Evolutionary conservation across 2,888 invertebrate species (phyloP).

Genomic region (Fragum fragum): DNA sequence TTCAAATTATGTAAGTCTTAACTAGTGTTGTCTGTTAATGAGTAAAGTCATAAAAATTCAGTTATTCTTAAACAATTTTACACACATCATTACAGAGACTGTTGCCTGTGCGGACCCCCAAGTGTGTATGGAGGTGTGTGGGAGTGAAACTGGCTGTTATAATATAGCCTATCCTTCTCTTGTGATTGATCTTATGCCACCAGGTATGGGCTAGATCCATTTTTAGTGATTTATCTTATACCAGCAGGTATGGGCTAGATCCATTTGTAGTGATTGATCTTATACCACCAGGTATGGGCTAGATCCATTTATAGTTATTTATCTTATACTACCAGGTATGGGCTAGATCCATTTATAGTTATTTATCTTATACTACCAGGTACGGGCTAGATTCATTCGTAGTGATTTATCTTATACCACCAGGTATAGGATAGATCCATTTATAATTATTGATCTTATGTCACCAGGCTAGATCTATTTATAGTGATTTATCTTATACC

Average conservation of each 20-base stretch:
- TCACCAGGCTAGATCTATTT: slow-evolving; percentile 83
- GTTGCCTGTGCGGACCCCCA: slow-evolving; percentile 81
- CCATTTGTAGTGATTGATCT: slow-evolving; percentile 81
- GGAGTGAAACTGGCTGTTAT: slow-evolving; percentile 75
- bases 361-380: slow-evolving; percentile 78
- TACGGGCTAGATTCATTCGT: slow-evolving; percentile 74
- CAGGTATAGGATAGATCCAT: slow-evolving; percentile 66
- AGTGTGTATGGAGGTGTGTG: slow-evolving; percentile 77
- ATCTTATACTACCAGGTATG: not conserved
- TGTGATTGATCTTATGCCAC: slow-evolving; percentile 77
- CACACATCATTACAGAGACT: slow-evolving; percentile 82
- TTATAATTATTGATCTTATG: slow-evolving; percentile 78
- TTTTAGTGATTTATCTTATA: slow-evolving; percentile 50
- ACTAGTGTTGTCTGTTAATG: too few species aligned
- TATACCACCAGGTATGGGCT: slow-evolving; percentile 74
- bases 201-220: slow-evolving; percentile 57
- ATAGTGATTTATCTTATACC: slow-evolving; percentile 78
- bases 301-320: slow-evolving; percentile 80
- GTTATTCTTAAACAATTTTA: too few species aligned
- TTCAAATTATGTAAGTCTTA: too few species aligned
- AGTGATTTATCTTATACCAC: slow-evolving; percentile 51
- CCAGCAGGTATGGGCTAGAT: slow-evolving; percentile 36
- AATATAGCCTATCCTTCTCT: slow-evolving; percentile 84
- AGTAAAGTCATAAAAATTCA: too few species aligned
- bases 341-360: slow-evolving; percentile 70